Conservation (phyloP, 2,888 invertebrate genomes). For the Lysandra bellargus region DNA sequence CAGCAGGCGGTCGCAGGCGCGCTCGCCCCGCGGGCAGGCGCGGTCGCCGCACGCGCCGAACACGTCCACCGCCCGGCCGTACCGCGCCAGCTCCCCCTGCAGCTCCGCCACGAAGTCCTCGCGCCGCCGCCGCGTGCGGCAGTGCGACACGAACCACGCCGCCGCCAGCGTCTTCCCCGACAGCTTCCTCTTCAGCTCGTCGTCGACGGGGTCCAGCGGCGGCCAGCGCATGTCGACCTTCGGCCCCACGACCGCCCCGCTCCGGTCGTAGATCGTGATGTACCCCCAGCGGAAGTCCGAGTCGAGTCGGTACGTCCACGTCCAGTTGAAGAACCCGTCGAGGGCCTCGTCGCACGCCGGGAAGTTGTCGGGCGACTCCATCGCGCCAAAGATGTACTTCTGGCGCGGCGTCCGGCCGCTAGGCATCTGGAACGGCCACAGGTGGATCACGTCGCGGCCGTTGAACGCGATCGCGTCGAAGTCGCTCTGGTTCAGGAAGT, state of each 20-base stretch:
- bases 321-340: conserved; percentile 50
- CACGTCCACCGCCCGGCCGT: conserved; percentile 43
- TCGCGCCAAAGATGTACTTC: conserved; percentile 58
- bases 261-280: conserved; percentile 42
- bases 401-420: conserved; percentile 48
- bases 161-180: conserved; percentile 46
- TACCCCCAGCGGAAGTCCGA: conserved; percentile 47
- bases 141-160: conserved; percentile 51
- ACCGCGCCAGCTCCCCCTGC: conserved; percentile 39
- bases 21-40: conserved; percentile 40
- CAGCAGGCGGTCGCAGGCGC: conserved; percentile 41
- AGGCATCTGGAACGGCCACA: conserved; percentile 40
- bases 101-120: conserved; percentile 41
- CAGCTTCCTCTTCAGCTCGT: conserved; percentile 42
- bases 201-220: conserved; percentile 40
- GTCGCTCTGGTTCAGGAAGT: conserved; percentile 36
- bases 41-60: conserved; percentile 47
- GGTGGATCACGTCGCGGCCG: conserved; percentile 39
- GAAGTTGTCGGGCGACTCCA: conserved; percentile 58
- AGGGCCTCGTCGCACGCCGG: conserved; percentile 48
- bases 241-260: conserved; percentile 44
- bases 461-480: conserved; percentile 43
- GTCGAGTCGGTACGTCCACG: conserved; percentile 48
- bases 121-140: conserved; percentile 42
- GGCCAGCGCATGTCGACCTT: conserved; percentile 43